Evolutionary conservation across 2,888 invertebrate genomes (phyloP).

Genomic region (Melitaea athalia): DNA sequence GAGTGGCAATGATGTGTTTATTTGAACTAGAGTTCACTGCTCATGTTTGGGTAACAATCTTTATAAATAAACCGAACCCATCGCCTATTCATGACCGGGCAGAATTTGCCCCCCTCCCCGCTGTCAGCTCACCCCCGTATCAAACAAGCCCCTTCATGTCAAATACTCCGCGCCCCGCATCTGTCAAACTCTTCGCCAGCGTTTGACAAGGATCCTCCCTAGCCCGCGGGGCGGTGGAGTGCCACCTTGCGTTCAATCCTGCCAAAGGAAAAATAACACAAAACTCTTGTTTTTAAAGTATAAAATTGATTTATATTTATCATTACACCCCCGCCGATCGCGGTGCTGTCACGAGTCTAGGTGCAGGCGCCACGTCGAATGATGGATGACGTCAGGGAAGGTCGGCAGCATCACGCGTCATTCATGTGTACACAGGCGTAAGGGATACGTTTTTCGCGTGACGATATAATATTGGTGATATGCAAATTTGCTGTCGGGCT

Average conservation of each 20-base stretch:
- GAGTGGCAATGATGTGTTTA: constrained; percentile 64
- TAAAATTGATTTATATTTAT: constrained; percentile 42
- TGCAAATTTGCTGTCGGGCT: constrained; percentile 75
- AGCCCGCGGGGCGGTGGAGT: constrained; percentile 72
- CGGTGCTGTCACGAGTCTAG: constrained; percentile 77
- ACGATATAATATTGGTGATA: constrained; percentile 82
- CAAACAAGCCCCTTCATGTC: constrained; percentile 83
- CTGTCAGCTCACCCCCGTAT: constrained; percentile 75
- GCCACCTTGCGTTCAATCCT: constrained; percentile 60
- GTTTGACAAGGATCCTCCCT: constrained; percentile 82
- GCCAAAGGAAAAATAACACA: constrained; percentile 45
- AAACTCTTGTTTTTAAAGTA: constrained; percentile 41
- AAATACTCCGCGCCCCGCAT: constrained; percentile 82
- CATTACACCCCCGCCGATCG: constrained; percentile 52
- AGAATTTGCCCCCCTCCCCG: constrained; percentile 71
- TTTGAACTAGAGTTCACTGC: constrained; percentile 73
- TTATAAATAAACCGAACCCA: constrained; percentile 82
- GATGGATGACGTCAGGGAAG: constrained; percentile 82
- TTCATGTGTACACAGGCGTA: constrained; percentile 83
- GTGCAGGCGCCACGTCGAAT: constrained; percentile 82
- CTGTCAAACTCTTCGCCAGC: constrained; percentile 82
- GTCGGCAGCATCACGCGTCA: constrained; percentile 82
- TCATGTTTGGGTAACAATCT: constrained; percentile 76
- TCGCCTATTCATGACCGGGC: constrained; percentile 83
- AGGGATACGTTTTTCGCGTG: constrained; percentile 82